Conservation (phyloP, 2,888 invertebrate species). For the Drosophila eohydei region DNA sequence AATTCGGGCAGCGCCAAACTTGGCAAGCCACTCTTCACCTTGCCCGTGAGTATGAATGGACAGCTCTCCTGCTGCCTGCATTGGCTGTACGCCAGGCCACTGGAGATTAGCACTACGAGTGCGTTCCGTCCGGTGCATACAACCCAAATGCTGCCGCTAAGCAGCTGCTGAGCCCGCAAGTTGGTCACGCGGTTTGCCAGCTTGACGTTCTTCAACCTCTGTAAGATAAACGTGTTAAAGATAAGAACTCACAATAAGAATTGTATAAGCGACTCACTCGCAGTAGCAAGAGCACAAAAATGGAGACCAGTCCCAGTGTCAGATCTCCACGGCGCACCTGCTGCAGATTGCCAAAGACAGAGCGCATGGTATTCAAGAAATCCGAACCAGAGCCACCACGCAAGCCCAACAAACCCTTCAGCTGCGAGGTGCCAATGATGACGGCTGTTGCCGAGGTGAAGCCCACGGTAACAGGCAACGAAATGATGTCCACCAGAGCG, state of each 20-base stretch:
- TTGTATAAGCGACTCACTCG: constrained; percentile 87
- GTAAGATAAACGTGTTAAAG: not conserved
- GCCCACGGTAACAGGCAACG: constrained; percentile 94
- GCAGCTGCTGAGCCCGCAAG: constrained; percentile 78
- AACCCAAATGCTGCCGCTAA: constrained; percentile 90
- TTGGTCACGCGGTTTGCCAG: constrained; percentile 50
- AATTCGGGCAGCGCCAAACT: constrained; percentile 89
- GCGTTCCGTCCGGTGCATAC: constrained; percentile 94
- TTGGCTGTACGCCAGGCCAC: constrained; percentile 89
- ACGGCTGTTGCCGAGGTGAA: constrained; percentile 97
- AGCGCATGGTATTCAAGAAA: constrained; percentile 90
- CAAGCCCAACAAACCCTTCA: constrained; percentile 91
- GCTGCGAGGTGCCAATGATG: constrained; percentile 94
- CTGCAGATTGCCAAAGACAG: constrained; percentile 89
- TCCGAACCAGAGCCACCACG: constrained; percentile 89
- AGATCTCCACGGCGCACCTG: constrained; percentile 90
- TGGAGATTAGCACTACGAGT: constrained; percentile 88
- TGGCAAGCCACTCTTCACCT: constrained; percentile 89
- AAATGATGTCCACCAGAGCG: constrained; percentile 95
- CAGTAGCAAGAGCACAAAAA: constrained; percentile 89
- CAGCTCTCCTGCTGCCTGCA: constrained; percentile 79
- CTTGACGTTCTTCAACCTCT: constrained; percentile 78
- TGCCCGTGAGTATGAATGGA: constrained; percentile 91
- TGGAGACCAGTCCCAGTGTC: constrained; percentile 90
- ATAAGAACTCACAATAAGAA: not conserved